Evolutionary conservation across 2,113 vertebrate species (phyloP), one percentile per base, ranked within the genome.

Genomic region (Perccottus glenii): DNA sequence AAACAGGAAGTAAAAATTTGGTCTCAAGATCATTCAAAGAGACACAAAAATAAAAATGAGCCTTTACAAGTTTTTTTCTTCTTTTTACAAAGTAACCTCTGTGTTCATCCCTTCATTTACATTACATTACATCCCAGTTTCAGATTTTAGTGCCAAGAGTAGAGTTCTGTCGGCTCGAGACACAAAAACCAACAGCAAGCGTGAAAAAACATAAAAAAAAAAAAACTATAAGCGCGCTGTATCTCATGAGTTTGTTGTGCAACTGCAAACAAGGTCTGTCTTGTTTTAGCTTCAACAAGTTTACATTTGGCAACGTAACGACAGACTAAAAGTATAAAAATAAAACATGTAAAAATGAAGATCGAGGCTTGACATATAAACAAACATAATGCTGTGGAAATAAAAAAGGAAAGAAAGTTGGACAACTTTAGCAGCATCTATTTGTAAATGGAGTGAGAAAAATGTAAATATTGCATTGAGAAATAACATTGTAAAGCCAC

Each of bases 1-100:
- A 88, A 90, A 90, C 85, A 82, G 74, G 16, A 73, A 82, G 74
- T 85, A 85, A 83, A 89, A 87, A 83, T 68, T 70, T 58, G 65
- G 53, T 60, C 63, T 81, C 49, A 9, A 78, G 78, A 80, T 51
- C 65, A 60, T 65, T 68, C 63, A 15, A 77, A 79, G 68, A 85
- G 60, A 52, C 70, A 84, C 67, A 87, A 82, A 90, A 88, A 86
- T 66, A 73, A 82, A 75, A 71, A 81, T 78, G 77, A 15, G 6
- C n/a, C 47, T 50, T 7, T 87, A 90, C 84, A 87, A 73, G 58
- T 86, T 83, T 27, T 27, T 27, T 27, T 27, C 3, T 27, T 27
- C 19, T 27, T 27, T 27, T 84, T 85, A 90, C 87, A 88, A 83
- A 83, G 55, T 73, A 57, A 61, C 46, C 32, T 15, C 66, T 52